These are phyloP conservation scores for Crotalus helleri DNA, from an alignment of 2,113 vertebrate genomes.

Conservation along the genomic window DNA sequence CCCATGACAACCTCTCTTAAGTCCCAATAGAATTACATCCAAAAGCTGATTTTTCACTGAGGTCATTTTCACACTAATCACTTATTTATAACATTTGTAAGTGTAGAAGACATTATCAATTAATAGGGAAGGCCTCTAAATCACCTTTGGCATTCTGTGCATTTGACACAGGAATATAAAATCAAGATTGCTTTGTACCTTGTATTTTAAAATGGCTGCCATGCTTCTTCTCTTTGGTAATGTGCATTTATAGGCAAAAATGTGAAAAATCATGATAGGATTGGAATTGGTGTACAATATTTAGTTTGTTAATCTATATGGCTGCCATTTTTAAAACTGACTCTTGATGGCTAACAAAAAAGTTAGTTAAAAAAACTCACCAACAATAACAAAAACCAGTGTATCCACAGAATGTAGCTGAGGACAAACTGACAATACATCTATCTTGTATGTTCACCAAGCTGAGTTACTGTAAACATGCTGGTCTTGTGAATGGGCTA, in stretches of 20 bases:
- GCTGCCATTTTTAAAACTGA: not conserved
- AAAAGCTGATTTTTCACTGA: not conserved
- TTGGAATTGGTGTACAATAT: not conserved
- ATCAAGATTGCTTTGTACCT: not conserved
- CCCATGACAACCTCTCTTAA: not conserved
- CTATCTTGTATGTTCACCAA: not conserved
- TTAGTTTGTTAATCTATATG: not conserved
- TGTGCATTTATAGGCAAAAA: not conserved
- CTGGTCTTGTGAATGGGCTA: not conserved
- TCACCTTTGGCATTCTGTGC: not conserved
- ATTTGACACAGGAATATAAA: not conserved
- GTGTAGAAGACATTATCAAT: not conserved
- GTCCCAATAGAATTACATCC: not conserved
- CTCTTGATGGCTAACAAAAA: not conserved
- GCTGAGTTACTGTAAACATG: not conserved
- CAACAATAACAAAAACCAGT: not conserved
- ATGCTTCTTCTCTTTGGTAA: not conserved
- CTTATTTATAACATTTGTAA: not conserved
- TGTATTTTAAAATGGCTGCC: not conserved
- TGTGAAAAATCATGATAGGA: not conserved
- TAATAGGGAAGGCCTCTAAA: not conserved
- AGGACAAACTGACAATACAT: not conserved
- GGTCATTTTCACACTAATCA: not conserved
- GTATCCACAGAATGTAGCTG: not conserved
- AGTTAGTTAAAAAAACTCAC: not conserved